Evolutionary conservation across 2,888 invertebrate genomes (phyloP).

Genomic region (Chymomyza amoena): DNA sequence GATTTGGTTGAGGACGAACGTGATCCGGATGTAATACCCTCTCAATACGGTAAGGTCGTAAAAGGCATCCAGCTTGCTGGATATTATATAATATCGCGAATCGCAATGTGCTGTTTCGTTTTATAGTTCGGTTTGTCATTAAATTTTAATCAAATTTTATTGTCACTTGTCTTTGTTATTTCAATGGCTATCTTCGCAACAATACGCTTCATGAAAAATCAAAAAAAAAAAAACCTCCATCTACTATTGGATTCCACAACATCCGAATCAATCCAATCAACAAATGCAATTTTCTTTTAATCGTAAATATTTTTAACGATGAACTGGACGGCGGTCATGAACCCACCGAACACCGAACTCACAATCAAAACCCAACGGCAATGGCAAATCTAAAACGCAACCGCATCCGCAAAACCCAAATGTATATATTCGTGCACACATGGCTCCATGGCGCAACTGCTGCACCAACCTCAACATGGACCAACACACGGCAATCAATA

Average conservation of each 20-base stretch:
- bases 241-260: constrained; percentile 26
- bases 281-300: constrained; percentile 73
- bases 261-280: constrained; percentile 64
- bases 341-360: background rate
- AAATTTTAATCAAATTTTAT: constrained; percentile 66
- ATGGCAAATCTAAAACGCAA: constrained; percentile 54
- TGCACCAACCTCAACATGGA: background rate
- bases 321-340: background rate
- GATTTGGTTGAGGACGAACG: constrained; percentile 78
- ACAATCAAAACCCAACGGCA: constrained; percentile 19
- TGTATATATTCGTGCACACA: constrained; percentile 12
- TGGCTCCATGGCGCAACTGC: background rate
- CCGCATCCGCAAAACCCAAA: constrained; percentile 48
- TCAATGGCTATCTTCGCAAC: constrained; percentile 45
- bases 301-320: constrained; percentile 65
- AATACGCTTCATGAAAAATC: constrained; percentile 30
- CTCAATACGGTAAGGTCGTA: constrained; percentile 83
- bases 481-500: constrained; percentile 62
- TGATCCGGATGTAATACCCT: constrained; percentile 88
- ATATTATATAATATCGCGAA: constrained; percentile 35
- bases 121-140: constrained; percentile 41
- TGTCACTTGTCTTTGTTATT: constrained; percentile 50
- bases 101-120: background rate
- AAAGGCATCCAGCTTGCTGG: constrained; percentile 4
- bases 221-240: constrained; percentile 41